Percentiles rank a stretch among this genome's conserved stretches.
Conservation (phyloP, 2,113 vertebrate species). For the Epinephelus cyanopodus region DNA sequence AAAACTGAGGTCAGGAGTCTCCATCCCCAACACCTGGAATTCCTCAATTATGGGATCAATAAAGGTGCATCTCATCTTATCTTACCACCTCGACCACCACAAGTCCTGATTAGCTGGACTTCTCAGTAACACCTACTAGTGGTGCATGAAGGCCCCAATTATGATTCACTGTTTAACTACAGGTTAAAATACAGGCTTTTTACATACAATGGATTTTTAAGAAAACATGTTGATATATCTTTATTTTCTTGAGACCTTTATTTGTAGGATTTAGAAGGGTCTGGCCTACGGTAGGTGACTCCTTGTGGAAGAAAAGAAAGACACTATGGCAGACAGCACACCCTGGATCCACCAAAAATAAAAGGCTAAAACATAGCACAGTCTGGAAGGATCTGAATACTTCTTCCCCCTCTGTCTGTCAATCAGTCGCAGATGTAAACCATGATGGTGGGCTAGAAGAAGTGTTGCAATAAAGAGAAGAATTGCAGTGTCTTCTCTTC, state of each 20-base stretch:
- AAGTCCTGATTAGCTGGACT: too few relatives aligned
- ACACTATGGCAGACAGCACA: too few relatives aligned
- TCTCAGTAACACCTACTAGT: background rate
- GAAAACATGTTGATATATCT: too few relatives aligned
- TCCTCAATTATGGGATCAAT: too few relatives aligned
- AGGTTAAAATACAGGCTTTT: background rate
- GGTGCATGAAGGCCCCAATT: background rate
- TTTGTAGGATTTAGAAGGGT: background rate
- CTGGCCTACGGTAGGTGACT: background rate
- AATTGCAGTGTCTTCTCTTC: conserved; percentile 26
- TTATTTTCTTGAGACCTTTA: background rate
- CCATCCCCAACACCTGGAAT: too few relatives aligned
- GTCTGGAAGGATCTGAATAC: background rate
- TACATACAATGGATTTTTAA: background rate
- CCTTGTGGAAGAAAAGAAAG: background rate
- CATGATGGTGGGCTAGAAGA: background rate
- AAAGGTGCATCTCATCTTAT: too few relatives aligned
- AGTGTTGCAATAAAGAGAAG: conserved; percentile 18
- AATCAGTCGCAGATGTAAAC: conserved; percentile 7
- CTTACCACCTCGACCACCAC: too few relatives aligned
- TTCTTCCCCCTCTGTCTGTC: background rate
- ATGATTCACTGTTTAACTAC: background rate
- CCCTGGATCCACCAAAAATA: too few relatives aligned
- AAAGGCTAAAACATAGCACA: background rate
- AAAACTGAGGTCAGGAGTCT: too few relatives aligned